Evolutionary conservation across 2,888 invertebrate genomes (phyloP).

Genomic region (Parochlus steinenii): DNA sequence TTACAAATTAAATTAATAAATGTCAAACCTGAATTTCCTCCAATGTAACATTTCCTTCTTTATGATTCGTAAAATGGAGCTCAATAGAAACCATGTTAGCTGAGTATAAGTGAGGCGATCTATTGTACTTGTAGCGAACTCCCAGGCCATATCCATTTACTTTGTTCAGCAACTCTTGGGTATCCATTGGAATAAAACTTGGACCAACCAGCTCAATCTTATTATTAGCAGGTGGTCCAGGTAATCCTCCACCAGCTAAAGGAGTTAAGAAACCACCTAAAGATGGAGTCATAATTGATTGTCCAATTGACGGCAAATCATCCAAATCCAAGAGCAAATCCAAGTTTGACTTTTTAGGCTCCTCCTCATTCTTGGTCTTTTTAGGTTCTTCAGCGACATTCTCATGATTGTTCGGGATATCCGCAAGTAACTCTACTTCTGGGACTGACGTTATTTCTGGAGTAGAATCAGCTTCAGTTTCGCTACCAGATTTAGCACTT

Average conservation of each 20-base stretch:
- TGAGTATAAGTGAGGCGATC: conserved; percentile 69
- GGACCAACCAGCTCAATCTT: conserved; percentile 41
- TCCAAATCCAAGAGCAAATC: conserved; percentile 74
- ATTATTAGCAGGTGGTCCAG: conserved; percentile 18
- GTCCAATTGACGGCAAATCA: conserved; percentile 48
- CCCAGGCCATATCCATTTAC: conserved; percentile 52
- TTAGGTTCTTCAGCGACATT: conserved; percentile 13
- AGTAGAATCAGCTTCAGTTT: conserved; percentile 16
- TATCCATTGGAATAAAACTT: conserved; percentile 39
- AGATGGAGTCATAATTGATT: conserved; percentile 54
- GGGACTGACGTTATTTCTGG: conserved; percentile 19
- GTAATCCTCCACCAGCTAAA: conserved; percentile 23
- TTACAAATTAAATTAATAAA: conserved; percentile 21
- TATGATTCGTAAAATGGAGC: conserved; percentile 59
- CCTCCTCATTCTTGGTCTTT: conserved; percentile 21
- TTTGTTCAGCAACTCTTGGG: conserved; percentile 50
- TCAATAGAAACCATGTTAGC: conserved; percentile 68
- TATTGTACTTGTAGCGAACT: conserved; percentile 49
- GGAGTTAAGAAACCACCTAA: conserved; percentile 62
- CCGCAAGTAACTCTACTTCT: conserved; percentile 16
- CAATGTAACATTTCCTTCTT: conserved; percentile 42
- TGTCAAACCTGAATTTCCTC: conserved; percentile 52
- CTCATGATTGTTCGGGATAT: no score
- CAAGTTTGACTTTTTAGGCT: conserved; percentile 46
- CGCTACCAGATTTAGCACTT: conserved; percentile 9